These are phyloP conservation scores for Myioborus miniatus DNA, from an alignment of 2,797 vertebrate species.

Conservation along the genomic window DNA sequence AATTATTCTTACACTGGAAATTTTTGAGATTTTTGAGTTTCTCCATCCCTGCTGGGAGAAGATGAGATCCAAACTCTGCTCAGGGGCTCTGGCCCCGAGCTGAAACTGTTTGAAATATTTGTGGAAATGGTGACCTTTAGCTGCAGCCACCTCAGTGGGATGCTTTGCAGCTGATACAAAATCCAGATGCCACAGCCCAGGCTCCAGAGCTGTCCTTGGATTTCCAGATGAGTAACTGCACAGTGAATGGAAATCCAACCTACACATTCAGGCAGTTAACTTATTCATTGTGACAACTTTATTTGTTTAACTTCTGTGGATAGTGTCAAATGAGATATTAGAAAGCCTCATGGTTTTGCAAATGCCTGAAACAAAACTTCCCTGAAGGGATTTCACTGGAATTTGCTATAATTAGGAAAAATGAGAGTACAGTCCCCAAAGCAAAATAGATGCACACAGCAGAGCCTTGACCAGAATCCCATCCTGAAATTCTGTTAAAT, in stretches of 20 bases:
- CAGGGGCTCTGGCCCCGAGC: background rate
- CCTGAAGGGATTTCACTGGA: constrained; percentile 13
- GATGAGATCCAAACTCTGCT: background rate
- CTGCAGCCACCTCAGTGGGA: background rate
- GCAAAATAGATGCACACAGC: background rate
- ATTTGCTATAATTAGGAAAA: constrained; percentile 54
- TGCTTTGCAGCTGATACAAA: background rate
- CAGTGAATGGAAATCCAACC: background rate
- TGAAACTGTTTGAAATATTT: background rate
- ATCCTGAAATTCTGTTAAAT: constrained; percentile 21
- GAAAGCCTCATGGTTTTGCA: constrained; percentile 16
- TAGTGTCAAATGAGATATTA: constrained; percentile 36
- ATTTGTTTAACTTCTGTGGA: constrained; percentile 15
- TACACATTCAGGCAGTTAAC: background rate
- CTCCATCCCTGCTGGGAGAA: background rate
- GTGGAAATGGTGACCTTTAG: background rate
- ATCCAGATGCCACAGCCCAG: background rate
- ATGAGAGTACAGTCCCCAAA: background rate
- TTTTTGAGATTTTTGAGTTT: background rate
- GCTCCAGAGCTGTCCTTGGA: background rate
- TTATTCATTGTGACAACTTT: constrained; percentile 18
- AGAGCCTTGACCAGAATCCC: background rate
- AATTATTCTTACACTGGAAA: background rate
- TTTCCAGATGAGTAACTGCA: constrained; percentile 1
- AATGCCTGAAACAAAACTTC: constrained; percentile 17